Base-by-base conservation (phyloP, 2,888 invertebrate genomes). In the Fissipunctia ypsillon region DNA sequence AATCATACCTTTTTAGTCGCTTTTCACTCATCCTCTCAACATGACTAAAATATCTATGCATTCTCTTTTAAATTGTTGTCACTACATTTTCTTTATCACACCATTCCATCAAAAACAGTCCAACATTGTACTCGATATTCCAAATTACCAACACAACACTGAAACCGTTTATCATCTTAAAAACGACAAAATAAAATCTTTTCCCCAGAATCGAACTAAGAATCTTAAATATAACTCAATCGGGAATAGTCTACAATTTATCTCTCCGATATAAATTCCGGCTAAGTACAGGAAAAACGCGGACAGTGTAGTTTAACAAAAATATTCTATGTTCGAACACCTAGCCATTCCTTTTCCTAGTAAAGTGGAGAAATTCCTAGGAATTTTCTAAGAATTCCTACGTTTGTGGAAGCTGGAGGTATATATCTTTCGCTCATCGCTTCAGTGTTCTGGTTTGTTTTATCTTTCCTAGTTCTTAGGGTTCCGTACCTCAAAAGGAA, bases 201-300 rank as follows among this genome's bases (percentile, higher is more conserved):
- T 22, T 3, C 4, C 19, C 12, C 35, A 12, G 28, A 75, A 75
- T 69, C 56, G 69, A 73, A 78, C 73, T 56, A 72, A 84, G 66
- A 70, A 71, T 68, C 72, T 59, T 60, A 38, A 73, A 71, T 73
- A 78, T 85, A 87, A 78, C 79, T 81, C 84, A 83, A 81, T 83
- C 64, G 85, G 77, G 78, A 80, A 83, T 81, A 66, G 65, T 61
- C 69, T 14, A 61, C 38, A 68, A 87, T 87, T 85, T 87, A 86
- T 86, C 68, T 65, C 61, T 9, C 12, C 5, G 60, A 52, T 78
- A 81, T 86, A 86, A 87, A 86, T 86, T 85, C 75, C 48, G 25
- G 28, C 69, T 78, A 78, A 87, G 73, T 75, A 77, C 73, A 43
- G 76, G 38, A 78, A 80, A 87, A 87, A 83, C 76, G 60, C 31